These are phyloP conservation scores for Diogma glabrata DNA, from an alignment of 2,888 invertebrate genomes.

Conservation along the genomic window DNA sequence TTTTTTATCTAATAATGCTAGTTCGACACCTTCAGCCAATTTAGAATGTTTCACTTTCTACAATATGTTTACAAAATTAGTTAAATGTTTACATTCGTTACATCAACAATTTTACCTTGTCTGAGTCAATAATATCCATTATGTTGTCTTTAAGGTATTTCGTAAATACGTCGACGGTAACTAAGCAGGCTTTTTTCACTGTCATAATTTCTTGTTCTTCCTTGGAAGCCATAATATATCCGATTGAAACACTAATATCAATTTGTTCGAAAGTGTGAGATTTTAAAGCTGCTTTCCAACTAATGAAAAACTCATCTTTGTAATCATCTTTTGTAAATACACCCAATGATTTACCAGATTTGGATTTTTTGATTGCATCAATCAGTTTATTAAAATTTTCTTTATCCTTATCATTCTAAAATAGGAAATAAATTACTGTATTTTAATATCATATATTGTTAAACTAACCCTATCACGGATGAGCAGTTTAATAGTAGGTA, in stretches of 20 bases:
- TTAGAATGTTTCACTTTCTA: constrained; percentile 94
- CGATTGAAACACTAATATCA: constrained; percentile 77
- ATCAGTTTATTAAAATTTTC: constrained; percentile 72
- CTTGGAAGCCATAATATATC: constrained; percentile 83
- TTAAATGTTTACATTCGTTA: neutral
- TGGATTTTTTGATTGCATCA: constrained; percentile 73
- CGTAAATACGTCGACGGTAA: constrained; percentile 89
- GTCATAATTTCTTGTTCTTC: constrained; percentile 85
- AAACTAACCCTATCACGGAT: constrained; percentile 75
- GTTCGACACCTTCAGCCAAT: constrained; percentile 88
- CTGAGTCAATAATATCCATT: constrained; percentile 97
- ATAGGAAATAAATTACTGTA: constrained; percentile 15
- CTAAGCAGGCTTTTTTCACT: constrained; percentile 84
- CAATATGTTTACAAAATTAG: constrained; percentile 24
- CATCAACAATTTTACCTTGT: constrained; percentile 50
- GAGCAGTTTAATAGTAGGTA: constrained; percentile 76
- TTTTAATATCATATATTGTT: constrained; percentile 10
- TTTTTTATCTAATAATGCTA: constrained; percentile 89
- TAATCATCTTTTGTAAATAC: constrained; percentile 89
- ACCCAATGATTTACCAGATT: constrained; percentile 78
- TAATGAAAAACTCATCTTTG: constrained; percentile 84
- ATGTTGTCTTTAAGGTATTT: constrained; percentile 96
- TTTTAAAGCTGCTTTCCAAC: constrained; percentile 73
- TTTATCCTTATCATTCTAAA: constrained; percentile 80
- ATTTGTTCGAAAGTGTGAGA: constrained; percentile 69